These are phyloP conservation scores for Brachionus koreanus DNA, from an alignment of 1,140 invertebrate genomes.

Conservation along the genomic window DNA sequence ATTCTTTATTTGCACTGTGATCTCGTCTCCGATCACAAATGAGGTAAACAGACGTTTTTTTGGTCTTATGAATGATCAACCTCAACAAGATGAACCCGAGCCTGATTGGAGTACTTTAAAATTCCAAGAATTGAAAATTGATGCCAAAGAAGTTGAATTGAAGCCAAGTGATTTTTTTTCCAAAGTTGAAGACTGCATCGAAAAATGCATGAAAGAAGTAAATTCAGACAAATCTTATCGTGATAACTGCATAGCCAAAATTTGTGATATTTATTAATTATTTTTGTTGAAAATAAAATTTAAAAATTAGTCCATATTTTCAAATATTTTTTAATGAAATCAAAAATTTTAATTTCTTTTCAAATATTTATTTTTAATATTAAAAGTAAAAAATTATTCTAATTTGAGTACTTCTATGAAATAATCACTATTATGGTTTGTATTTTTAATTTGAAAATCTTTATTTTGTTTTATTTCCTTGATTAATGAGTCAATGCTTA, in stretches of 20 bases:
- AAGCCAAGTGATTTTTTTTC: constrained; percentile 1
- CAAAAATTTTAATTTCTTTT: neutral
- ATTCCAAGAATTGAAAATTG: neutral
- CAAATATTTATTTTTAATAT: constrained; percentile 11
- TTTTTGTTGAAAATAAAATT: neutral
- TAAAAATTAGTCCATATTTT: no score
- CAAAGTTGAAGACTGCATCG: constrained; percentile 9
- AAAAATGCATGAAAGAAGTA: constrained; percentile 43
- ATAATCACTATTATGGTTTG: constrained; percentile 12
- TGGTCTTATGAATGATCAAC: neutral
- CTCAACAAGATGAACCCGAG: constrained; percentile 8
- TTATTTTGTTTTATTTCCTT: constrained; percentile 43
- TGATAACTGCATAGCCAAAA: constrained; percentile 34
- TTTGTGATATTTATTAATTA: constrained; percentile 41
- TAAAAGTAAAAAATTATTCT: neutral
- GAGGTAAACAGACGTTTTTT: neutral
- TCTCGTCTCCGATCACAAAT: no score
- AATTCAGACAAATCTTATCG: constrained; percentile 28
- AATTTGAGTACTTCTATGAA: constrained; percentile 43
- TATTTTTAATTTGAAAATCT: constrained; percentile 26
- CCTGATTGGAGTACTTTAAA: constrained; percentile 6
- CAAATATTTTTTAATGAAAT: neutral
- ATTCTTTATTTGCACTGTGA: neutral
- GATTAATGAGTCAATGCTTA: constrained; percentile 31
- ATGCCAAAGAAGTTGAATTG: constrained; percentile 11